Conservation (phyloP, 2,888 invertebrate genomes). For the Diloba caeruleocephala region DNA sequence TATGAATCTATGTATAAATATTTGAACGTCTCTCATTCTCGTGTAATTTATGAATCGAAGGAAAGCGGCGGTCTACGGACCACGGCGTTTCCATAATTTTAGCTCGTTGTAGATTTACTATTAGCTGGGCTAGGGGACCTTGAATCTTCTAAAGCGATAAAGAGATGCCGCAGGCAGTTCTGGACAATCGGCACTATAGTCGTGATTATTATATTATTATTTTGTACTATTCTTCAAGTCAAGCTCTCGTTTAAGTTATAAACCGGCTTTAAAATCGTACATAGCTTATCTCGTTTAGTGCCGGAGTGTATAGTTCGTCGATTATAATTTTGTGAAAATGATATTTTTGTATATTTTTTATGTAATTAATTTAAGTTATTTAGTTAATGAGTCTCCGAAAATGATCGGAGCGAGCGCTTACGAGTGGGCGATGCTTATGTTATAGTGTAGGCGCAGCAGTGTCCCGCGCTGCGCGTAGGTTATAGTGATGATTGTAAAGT, state of each 20-base stretch:
- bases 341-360: conserved; percentile 89
- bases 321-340: conserved; percentile 88
- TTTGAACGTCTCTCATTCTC: conserved; percentile 88
- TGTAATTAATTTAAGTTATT: conserved; percentile 87
- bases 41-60: conserved; percentile 88
- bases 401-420: conserved; percentile 70
- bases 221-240: conserved; percentile 84
- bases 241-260: conserved; percentile 88
- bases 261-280: conserved; percentile 86
- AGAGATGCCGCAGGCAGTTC: conserved; percentile 86
- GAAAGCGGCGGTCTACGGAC: conserved; percentile 75
- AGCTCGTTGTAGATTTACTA: conserved; percentile 87
- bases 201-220: conserved; percentile 84
- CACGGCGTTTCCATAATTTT: conserved; percentile 82
- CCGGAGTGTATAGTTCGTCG: conserved; percentile 87
- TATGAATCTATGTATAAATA: conserved; percentile 89
- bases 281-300: conserved; percentile 85
- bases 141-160: conserved; percentile 84
- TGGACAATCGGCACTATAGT: conserved; percentile 89
- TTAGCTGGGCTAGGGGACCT: conserved; percentile 90
- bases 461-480: conserved; percentile 65
- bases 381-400: conserved; percentile 75
- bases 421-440: conserved; percentile 78
- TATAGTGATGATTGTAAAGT: conserved; percentile 89
- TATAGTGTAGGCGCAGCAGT: conserved; percentile 63